Conservation (phyloP, 2,888 invertebrate species). For the Corbicula japonica region DNA sequence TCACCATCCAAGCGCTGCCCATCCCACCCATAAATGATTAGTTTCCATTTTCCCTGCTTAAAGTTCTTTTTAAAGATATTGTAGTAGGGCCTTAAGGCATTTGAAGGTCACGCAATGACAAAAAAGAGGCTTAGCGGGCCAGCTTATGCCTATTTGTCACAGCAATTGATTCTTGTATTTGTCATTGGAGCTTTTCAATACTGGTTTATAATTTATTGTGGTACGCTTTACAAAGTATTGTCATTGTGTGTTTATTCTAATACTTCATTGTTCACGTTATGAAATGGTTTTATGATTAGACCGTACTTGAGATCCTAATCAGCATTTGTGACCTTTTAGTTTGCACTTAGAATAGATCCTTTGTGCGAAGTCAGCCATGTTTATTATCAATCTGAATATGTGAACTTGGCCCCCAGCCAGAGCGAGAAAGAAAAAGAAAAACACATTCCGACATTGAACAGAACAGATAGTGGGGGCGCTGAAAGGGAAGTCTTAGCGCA, state of each 20-base stretch:
- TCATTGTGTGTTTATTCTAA: constrained; percentile 9
- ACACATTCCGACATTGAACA: constrained; percentile 58
- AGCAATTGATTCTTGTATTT: constrained; percentile 24
- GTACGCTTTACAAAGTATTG: not conserved
- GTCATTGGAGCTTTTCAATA: not conserved
- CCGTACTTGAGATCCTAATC: constrained; percentile 24
- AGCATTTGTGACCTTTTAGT: constrained; percentile 30
- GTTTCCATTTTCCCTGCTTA: too few species aligned
- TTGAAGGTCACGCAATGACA: constrained; percentile 36
- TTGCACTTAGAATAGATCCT: constrained; percentile 37
- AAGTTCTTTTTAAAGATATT: not conserved
- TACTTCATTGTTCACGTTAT: constrained; percentile 14
- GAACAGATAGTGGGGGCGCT: constrained; percentile 26
- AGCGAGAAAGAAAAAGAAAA: constrained; percentile 34
- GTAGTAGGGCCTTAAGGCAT: not conserved
- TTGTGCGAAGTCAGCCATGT: constrained; percentile 56
- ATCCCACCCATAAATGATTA: too few species aligned
- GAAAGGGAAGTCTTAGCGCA: constrained; percentile 8
- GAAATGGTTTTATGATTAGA: constrained; percentile 29
- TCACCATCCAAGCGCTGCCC: too few species aligned
- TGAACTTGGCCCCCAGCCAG: constrained; percentile 50
- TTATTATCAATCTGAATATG: constrained; percentile 44
- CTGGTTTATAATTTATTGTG: not conserved
- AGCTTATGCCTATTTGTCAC: constrained; percentile 6
- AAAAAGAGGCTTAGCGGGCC: not conserved